Evolutionary conservation across 2,113 vertebrate species (phyloP), one percentile per base, ranked within the genome.

Genomic region (Corvus moneduloides): DNA sequence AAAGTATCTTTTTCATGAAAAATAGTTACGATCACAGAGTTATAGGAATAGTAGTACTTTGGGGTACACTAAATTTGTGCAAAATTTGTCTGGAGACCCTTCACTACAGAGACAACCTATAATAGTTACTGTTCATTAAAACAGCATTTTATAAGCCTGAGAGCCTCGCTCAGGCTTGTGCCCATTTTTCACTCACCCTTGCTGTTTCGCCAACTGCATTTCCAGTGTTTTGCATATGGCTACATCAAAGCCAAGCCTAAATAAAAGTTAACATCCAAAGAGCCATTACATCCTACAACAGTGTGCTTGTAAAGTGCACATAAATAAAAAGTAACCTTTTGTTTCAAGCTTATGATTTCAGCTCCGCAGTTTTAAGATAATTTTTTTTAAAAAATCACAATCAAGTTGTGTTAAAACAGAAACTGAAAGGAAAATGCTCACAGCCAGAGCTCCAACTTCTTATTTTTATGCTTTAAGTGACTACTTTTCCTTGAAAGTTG

Each of bases 181-280:
- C 46, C 37, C 72, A 77, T 59, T 90, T 94, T 86, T 90, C 79
- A 74, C 51, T 83, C 7, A 0, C 6, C 32, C 26, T 68, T 87
- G 76, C 54, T 73, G 30, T 75, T 94, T 75, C 33, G 10, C 24
- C 49, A 68, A 72, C 48, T 82, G 24, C 35, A 75, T 72, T 72
- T 55, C 48, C 90, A 92, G 39, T n/a, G 69, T 81, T 94, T 92
- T 95, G 83, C 91, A 89, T 61, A 81, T 75, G 73, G 72, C 48
- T 86, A 69, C 86, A 96, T 86, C 68, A 67, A 93, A 94, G 76
- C 35, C 48, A 67, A 77, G 16, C 41, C 56, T 59, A 69, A 88
- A 73, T 33, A 74, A 94, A 93, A 69, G 20, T 71, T 86, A 80
- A 55, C 46, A 63, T 92, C 59, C 88, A 93, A 78, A 84, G 83